Conservation (phyloP, 1,140 invertebrate species). For the Diabrotica virgifera region DNA sequence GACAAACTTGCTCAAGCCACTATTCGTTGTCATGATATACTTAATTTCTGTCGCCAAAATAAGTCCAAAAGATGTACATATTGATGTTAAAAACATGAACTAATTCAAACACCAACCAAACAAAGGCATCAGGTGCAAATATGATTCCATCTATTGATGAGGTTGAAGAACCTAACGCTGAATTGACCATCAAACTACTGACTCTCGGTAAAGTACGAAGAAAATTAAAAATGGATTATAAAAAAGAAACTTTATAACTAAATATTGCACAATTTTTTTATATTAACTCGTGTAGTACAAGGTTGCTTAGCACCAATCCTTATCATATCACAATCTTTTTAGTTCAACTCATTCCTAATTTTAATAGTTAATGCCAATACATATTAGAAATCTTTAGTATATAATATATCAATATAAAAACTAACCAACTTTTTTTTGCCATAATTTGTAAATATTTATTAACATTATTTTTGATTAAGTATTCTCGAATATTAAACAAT, state of each 20-base stretch:
- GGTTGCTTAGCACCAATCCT: constrained; percentile 46
- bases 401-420: constrained; percentile 39
- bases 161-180: too few relatives aligned
- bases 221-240: constrained; percentile 18
- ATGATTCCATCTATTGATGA: too few relatives aligned
- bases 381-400: constrained; percentile 35
- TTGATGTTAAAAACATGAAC: too few relatives aligned
- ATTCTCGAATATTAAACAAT: too few relatives aligned
- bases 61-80: too few relatives aligned
- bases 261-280: constrained; percentile 40
- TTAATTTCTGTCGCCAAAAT: too few relatives aligned
- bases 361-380: constrained; percentile 36
- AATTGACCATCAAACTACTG: too few relatives aligned
- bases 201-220: background rate
- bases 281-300: constrained; percentile 30
- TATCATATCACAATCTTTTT: constrained; percentile 44
- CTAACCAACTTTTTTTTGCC: constrained; percentile 30
- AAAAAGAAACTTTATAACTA: constrained; percentile 30
- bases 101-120: too few relatives aligned
- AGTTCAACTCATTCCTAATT: constrained; percentile 32
- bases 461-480: background rate
- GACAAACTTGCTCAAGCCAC: too few relatives aligned
- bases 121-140: too few relatives aligned
- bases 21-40: too few relatives aligned
- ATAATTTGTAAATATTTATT: background rate